Evolutionary conservation across 2,797 vertebrate species (phyloP).

Genomic region (Ctenopoma kingsleyae): DNA sequence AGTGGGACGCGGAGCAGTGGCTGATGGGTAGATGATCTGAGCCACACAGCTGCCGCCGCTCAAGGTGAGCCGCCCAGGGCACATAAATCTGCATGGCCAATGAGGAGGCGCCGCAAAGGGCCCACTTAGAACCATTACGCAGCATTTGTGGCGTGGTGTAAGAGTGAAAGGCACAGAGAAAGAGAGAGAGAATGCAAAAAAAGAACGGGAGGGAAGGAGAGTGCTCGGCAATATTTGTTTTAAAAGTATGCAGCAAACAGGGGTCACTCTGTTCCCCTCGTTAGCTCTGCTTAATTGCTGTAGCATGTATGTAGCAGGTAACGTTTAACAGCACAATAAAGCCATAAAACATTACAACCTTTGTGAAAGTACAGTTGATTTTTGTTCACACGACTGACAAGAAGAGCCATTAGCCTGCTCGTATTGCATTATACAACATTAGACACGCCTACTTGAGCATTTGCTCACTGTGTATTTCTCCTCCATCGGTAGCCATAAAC

Average conservation of each 20-base stretch:
- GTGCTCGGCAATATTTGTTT: slow-evolving; percentile 34
- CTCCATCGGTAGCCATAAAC: slow-evolving; percentile 34
- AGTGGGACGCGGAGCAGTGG: slow-evolving; percentile 53
- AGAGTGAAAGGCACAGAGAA: background rate
- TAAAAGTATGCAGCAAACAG: slow-evolving; percentile 17
- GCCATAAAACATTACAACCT: background rate
- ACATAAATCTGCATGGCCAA: slow-evolving; percentile 82
- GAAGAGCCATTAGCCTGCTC: slow-evolving; percentile 28
- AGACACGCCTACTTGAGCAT: slow-evolving; percentile 36
- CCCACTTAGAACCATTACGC: slow-evolving; percentile 75
- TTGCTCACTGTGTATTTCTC: slow-evolving; percentile 31
- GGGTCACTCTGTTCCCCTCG: background rate
- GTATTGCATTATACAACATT: background rate
- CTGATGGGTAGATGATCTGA: slow-evolving; percentile 77
- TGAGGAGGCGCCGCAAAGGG: slow-evolving; percentile 63
- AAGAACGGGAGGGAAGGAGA: background rate
- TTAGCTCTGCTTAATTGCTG: slow-evolving; percentile 5
- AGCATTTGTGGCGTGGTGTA: slow-evolving; percentile 53
- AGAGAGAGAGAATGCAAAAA: background rate
- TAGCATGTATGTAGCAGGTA: background rate
- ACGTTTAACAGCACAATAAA: background rate
- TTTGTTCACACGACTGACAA: background rate
- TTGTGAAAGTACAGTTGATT: background rate
- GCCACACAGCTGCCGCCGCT: slow-evolving; percentile 73
- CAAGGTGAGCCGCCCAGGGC: slow-evolving; percentile 74